A percentile compares a stretch with the other conserved stretches of the same genome.
These are phyloP conservation scores for Drosophila lowei DNA, from an alignment of 1,140 invertebrate species.

Conservation along the genomic window DNA sequence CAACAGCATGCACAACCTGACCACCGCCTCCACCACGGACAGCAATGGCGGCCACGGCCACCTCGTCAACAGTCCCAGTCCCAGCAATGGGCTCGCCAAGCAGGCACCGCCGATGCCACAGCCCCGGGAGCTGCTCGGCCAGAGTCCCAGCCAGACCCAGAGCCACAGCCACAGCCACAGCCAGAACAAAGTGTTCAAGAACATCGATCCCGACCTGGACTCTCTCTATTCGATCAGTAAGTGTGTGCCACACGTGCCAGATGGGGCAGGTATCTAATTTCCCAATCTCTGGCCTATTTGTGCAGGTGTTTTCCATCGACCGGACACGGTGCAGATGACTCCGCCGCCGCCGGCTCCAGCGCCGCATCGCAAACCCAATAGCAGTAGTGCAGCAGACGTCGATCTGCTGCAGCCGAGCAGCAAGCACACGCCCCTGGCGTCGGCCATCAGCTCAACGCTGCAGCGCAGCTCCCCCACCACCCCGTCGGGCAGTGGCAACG, in stretches of 20 bases:
- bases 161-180: slow-evolving; percentile 46
- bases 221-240: slow-evolving; percentile 82
- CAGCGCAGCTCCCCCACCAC: slow-evolving; percentile 64
- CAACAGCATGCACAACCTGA: slow-evolving; percentile 79
- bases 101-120: slow-evolving; percentile 21
- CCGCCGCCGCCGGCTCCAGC: slow-evolving; percentile 81
- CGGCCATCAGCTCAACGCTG: slow-evolving; percentile 53
- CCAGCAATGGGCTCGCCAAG: slow-evolving; percentile 58
- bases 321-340: slow-evolving; percentile 81
- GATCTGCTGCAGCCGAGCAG: slow-evolving; percentile 64
- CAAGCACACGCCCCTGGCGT: slow-evolving; percentile 52
- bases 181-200: slow-evolving; percentile 82
- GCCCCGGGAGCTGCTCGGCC: slow-evolving; percentile 65
- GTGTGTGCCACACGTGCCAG: slow-evolving; percentile 23
- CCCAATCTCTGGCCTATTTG: background rate
- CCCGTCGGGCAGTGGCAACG: slow-evolving; percentile 14
- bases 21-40: slow-evolving; percentile 65
- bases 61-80: slow-evolving; percentile 46
- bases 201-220: slow-evolving; percentile 82
- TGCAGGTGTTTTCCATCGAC: slow-evolving; percentile 78
- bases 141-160: slow-evolving; percentile 60
- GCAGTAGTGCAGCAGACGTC: slow-evolving; percentile 64
- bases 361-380: slow-evolving; percentile 77
- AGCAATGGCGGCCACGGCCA: slow-evolving; percentile 38
- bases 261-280: background rate